A percentile compares a stretch with the other conserved stretches of the same genome.
Conservation (phyloP, 2,113 vertebrate species). For the Himantopus leucocephalus region DNA sequence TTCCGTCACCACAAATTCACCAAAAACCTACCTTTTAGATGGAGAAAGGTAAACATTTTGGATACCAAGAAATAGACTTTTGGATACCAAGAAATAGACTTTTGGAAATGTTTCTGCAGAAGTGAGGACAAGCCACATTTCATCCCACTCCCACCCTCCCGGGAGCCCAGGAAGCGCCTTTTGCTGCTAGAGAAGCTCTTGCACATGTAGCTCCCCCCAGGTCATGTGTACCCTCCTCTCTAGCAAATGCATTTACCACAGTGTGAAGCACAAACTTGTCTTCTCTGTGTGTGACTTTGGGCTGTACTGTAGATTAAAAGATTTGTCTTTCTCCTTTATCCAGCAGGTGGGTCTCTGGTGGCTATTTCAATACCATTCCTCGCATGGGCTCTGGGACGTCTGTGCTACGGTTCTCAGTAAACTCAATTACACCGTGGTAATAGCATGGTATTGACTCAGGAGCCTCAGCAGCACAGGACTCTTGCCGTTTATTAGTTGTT, state of each 20-base stretch:
- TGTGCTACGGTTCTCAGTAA: constrained; percentile 44
- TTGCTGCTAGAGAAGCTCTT: not conserved
- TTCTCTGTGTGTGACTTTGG: not conserved
- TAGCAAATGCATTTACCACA: not conserved
- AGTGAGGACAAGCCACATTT: not conserved
- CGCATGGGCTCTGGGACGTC: constrained; percentile 11
- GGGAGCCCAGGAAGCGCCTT: not conserved
- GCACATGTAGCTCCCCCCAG: not conserved
- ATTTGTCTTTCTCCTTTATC: constrained; percentile 51
- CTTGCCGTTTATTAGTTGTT: constrained; percentile 66
- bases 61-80: not conserved
- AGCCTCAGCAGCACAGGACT: constrained; percentile 54
- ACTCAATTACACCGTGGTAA: constrained; percentile 60
- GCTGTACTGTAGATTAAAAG: constrained; percentile 41
- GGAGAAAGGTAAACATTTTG: not conserved
- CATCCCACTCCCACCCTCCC: not conserved
- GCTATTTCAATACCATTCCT: constrained; percentile 39
- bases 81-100: not conserved
- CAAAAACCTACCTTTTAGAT: not conserved
- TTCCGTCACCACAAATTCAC: not conserved
- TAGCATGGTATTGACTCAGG: constrained; percentile 62
- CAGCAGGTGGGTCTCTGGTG: constrained; percentile 56
- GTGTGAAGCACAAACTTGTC: not conserved
- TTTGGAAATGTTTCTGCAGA: not conserved
- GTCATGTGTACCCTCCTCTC: not conserved